phyloP scores from a whole-genome alignment of 1,140 invertebrate genomes.

The Drosophila novamexicana region DNA sequence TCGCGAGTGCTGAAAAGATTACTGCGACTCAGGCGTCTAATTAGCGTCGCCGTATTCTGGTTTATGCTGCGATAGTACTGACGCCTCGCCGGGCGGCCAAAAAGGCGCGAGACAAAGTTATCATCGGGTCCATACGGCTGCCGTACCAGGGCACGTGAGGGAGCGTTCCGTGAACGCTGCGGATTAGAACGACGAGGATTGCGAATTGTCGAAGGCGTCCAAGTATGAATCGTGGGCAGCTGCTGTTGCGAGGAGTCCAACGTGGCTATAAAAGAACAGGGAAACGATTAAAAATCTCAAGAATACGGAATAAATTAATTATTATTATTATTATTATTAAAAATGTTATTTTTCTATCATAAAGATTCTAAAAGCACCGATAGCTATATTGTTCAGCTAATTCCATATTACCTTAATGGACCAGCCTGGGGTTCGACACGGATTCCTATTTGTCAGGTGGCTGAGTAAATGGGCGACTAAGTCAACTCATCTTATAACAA shows the following conservation, averaged over 20 bases:
- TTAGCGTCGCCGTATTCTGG: constrained; percentile 78
- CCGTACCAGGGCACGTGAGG: constrained; percentile 55
- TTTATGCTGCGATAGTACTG: constrained; percentile 80
- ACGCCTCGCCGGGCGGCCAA: constrained; percentile 73
- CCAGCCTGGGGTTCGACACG: too few species aligned
- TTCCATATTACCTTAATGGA: too few species aligned
- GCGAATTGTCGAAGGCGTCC: constrained; percentile 48
- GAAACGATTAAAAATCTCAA: not conserved
- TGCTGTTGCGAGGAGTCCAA: constrained; percentile 48
- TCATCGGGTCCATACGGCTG: constrained; percentile 65
- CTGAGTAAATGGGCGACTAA: too few species aligned
- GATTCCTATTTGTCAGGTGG: too few species aligned
- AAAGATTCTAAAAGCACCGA: too few species aligned
- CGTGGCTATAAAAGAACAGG: constrained; percentile 22
- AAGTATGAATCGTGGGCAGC: constrained; percentile 52
- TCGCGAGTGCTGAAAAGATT: constrained; percentile 73
- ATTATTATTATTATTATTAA: too few species aligned
- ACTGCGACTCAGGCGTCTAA: constrained; percentile 76
- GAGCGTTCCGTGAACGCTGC: constrained; percentile 37
- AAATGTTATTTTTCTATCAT: too few species aligned
- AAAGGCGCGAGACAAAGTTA: constrained; percentile 72
- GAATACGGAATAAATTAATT: not conserved
- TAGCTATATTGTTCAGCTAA: too few species aligned
- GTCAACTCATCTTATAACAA: too few species aligned
- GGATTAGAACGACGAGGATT: constrained; percentile 61